phyloP scores from a whole-genome alignment of 2,888 invertebrate genomes.

The Spodoptera picta region DNA sequence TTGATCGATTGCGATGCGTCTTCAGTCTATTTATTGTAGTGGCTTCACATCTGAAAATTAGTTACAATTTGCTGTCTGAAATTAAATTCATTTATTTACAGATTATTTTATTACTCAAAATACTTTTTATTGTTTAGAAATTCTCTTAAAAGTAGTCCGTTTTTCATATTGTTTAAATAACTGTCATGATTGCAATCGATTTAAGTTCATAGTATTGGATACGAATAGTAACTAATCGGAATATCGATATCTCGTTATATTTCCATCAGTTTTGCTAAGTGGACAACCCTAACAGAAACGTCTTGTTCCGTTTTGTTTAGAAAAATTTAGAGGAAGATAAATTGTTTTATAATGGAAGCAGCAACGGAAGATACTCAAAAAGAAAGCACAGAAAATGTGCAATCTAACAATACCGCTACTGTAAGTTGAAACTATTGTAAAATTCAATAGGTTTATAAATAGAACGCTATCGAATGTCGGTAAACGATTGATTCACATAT shows the following conservation, averaged over 20 bases:
- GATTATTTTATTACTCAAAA: too few relatives aligned
- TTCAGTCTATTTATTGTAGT: too few relatives aligned
- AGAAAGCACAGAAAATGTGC: slow-evolving; percentile 68
- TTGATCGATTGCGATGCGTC: too few relatives aligned
- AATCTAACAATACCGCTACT: slow-evolving; percentile 63
- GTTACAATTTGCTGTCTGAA: too few relatives aligned
- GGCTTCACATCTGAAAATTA: too few relatives aligned
- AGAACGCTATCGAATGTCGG: slow-evolving; percentile 81
- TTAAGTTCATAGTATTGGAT: too few relatives aligned
- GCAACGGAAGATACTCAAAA: slow-evolving; percentile 71
- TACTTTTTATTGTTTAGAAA: too few relatives aligned
- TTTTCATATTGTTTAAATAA: too few relatives aligned
- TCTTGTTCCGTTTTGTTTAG: slow-evolving; percentile 64
- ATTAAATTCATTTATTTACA: too few relatives aligned
- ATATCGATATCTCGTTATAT: too few relatives aligned
- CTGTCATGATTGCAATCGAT: background rate
- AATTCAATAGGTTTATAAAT: slow-evolving; percentile 74
- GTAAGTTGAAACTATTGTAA: slow-evolving; percentile 66
- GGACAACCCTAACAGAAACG: slow-evolving; percentile 50
- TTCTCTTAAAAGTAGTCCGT: too few relatives aligned
- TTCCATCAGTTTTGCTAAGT: background rate
- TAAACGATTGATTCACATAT: slow-evolving; percentile 55
- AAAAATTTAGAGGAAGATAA: slow-evolving; percentile 53
- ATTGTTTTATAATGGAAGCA: slow-evolving; percentile 75
- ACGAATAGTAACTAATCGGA: slow-evolving; percentile 4